Percentiles rank a stretch among this genome's conserved stretches.
Conservation (phyloP, 2,888 invertebrate species). For the Macrophya annulata region DNA sequence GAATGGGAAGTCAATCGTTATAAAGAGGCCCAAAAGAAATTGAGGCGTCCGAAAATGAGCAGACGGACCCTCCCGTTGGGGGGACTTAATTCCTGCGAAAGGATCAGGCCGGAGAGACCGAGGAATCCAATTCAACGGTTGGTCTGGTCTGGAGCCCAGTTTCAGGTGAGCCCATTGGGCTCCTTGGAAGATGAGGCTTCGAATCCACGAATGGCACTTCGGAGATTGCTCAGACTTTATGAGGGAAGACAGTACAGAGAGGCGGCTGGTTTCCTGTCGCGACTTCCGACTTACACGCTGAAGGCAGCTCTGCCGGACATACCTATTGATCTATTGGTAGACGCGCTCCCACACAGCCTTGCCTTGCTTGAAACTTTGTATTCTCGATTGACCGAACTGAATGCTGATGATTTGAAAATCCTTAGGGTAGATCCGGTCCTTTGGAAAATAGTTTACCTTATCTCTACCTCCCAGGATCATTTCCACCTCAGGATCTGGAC, state of each 20-base stretch:
- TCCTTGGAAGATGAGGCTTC: conserved; percentile 71
- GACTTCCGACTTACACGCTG: conserved; percentile 90
- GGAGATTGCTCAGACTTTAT: conserved; percentile 87
- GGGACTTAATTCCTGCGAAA: conserved; percentile 74
- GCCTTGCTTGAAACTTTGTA: conserved; percentile 92
- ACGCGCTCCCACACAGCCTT: conserved; percentile 93
- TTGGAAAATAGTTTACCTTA: conserved; percentile 92
- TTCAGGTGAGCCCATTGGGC: conserved; percentile 69
- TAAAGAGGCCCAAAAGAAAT: conserved; percentile 46
- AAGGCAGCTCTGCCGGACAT: conserved; percentile 89
- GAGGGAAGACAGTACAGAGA: conserved; percentile 95
- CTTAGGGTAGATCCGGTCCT: conserved; percentile 88
- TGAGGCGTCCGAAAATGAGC: conserved; percentile 67
- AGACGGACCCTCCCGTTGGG: conserved; percentile 64
- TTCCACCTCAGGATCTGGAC: conserved; percentile 71
- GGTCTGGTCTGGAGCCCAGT: conserved; percentile 73
- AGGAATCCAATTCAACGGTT: conserved; percentile 75
- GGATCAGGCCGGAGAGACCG: conserved; percentile 75
- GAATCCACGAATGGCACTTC: conserved; percentile 74
- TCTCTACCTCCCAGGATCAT: conserved; percentile 79
- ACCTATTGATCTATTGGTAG: conserved; percentile 93
- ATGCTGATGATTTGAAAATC: conserved; percentile 75
- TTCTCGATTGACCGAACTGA: conserved; percentile 74
- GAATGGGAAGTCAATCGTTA: conserved; percentile 27
- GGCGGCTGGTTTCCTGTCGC: conserved; percentile 91